Conservation (phyloP, 2,113 vertebrate genomes). For the Tor tambroides region DNA sequence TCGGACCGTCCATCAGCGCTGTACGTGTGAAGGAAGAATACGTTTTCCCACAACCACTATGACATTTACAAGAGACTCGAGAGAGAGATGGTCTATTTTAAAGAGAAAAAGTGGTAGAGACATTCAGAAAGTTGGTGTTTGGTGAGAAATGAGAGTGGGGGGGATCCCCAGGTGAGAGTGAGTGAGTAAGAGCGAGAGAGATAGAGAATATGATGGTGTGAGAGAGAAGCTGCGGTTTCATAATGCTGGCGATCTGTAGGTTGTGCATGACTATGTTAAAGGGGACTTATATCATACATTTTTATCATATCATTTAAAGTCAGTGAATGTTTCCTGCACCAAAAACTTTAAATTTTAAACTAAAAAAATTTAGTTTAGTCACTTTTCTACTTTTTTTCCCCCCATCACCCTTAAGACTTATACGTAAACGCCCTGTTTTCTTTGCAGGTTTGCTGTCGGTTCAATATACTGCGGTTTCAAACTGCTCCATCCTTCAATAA, state of each 20-base stretch:
- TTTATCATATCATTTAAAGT: not conserved
- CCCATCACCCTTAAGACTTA: not conserved
- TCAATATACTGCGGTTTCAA: not conserved
- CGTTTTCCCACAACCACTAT: slow-evolving; percentile 68
- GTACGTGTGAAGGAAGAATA: slow-evolving; percentile 60
- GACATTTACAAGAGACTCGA: slow-evolving; percentile 69
- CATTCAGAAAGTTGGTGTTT: slow-evolving; percentile 74
- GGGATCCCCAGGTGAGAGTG: slow-evolving; percentile 72
- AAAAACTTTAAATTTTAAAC: too few species aligned
- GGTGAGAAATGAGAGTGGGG: slow-evolving; percentile 75
- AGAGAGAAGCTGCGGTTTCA: slow-evolving; percentile 73
- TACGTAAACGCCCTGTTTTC: not conserved
- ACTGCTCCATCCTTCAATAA: not conserved
- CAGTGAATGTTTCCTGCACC: not conserved
- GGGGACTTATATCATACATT: not conserved
- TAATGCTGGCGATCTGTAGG: slow-evolving; percentile 64
- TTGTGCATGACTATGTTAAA: not conserved
- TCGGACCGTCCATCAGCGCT: slow-evolving; percentile 51
- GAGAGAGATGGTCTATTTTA: slow-evolving; percentile 48
- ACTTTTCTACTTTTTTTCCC: not conserved
- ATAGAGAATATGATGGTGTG: slow-evolving; percentile 63
- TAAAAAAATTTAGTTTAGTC: too few species aligned
- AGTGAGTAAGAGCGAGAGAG: slow-evolving; percentile 48
- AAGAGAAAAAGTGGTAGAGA: slow-evolving; percentile 61
- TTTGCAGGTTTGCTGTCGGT: not conserved